phyloP scores from a whole-genome alignment of 2,888 invertebrate genomes.

The Bombyx huttoni region DNA sequence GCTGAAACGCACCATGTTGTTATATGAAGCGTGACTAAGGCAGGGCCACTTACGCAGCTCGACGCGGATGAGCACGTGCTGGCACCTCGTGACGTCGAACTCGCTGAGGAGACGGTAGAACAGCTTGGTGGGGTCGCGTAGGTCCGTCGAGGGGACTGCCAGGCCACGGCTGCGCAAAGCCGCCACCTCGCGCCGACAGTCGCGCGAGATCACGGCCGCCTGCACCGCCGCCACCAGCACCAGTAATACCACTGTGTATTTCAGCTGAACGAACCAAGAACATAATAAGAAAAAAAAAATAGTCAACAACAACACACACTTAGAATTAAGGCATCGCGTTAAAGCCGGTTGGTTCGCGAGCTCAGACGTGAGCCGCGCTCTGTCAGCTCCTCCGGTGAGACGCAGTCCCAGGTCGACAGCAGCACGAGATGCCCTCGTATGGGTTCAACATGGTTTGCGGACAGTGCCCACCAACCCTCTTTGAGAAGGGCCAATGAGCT shows the following conservation, averaged over 20 bases:
- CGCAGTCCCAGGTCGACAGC: no score
- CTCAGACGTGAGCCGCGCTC: no score
- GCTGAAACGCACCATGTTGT: background rate
- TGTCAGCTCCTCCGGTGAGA: no score
- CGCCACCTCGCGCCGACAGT: background rate
- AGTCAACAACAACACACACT: no score
- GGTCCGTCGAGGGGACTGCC: background rate
- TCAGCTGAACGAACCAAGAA: background rate
- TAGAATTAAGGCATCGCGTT: no score
- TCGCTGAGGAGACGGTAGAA: background rate
- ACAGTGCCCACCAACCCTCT: no score
- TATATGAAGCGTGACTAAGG: background rate
- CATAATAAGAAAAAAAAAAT: background rate
- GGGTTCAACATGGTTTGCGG: no score
- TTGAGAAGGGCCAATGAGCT: no score
- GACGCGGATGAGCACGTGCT: background rate
- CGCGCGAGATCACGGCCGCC: background rate
- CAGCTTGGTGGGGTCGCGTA: background rate
- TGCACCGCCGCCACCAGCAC: background rate
- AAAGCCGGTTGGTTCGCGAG: no score
- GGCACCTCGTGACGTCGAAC: background rate
- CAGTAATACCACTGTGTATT: background rate
- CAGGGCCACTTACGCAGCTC: background rate
- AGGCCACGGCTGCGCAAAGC: background rate
- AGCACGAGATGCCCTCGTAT: no score